phyloP scores from a whole-genome alignment of 92 coral and sea anemone genomes.

The Pocillopora meandrina region DNA sequence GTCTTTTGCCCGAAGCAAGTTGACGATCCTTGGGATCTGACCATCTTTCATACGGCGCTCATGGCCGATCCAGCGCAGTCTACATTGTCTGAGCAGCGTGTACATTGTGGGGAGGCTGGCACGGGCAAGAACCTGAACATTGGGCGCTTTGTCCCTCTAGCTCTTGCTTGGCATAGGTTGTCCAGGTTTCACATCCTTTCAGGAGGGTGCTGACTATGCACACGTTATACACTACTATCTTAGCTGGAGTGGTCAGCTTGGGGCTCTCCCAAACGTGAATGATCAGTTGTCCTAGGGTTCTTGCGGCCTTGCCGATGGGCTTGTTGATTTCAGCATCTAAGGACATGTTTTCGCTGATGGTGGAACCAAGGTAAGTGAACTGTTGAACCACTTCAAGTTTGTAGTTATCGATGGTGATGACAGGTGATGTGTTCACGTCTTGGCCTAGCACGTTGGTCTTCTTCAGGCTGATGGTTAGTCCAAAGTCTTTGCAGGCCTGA shows the following conservation, averaged over 20 bases:
- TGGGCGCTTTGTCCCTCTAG: conserved; percentile 47
- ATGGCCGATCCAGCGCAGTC: conserved; percentile 62
- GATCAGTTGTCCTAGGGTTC: too few relatives aligned
- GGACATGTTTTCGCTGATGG: too few relatives aligned
- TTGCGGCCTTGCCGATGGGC: too few relatives aligned
- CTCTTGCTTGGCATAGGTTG: conserved; percentile 47
- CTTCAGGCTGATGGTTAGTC: too few relatives aligned
- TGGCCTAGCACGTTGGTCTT: too few relatives aligned
- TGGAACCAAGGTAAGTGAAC: too few relatives aligned
- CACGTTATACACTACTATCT: conserved; percentile 44
- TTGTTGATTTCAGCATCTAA: too few relatives aligned
- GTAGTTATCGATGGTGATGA: too few relatives aligned
- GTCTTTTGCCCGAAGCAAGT: conserved; percentile 20
- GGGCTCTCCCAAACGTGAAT: too few relatives aligned
- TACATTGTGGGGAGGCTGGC: conserved; percentile 48
- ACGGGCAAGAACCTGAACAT: conserved; percentile 34
- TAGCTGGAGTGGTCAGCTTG: conserved; percentile 1
- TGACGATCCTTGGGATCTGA: conserved; percentile 1
- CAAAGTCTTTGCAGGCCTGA: too few relatives aligned
- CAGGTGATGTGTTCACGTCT: too few relatives aligned
- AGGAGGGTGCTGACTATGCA: conserved; percentile 14
- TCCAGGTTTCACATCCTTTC: conserved; percentile 29
- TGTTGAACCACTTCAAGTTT: too few relatives aligned
- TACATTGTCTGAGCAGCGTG: conserved; percentile 50
- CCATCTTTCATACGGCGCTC: neutral